Conservation (phyloP, 1,140 invertebrate genomes). For the Drosophila teissieri region DNA sequence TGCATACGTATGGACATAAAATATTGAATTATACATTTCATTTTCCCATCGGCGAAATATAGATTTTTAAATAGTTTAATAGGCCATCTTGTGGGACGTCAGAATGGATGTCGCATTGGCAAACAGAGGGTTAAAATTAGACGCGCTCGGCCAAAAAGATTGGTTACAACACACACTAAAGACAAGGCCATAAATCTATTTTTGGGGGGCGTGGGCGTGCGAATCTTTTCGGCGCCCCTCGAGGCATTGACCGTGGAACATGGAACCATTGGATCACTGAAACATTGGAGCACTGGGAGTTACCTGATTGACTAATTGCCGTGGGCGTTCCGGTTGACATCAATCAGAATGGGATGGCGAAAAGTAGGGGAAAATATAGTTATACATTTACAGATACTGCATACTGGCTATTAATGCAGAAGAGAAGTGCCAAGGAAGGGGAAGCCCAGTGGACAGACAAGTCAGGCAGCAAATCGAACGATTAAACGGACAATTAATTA, state of each 20-base stretch:
- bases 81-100: slow-evolving; percentile 16
- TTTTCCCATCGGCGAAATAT: background rate
- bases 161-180: slow-evolving; percentile 59
- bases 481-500: slow-evolving; percentile 80
- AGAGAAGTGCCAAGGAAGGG: background rate
- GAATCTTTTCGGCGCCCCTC: slow-evolving; percentile 43
- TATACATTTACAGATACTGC: background rate
- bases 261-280: slow-evolving; percentile 11
- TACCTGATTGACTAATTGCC: slow-evolving; percentile 58
- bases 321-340: slow-evolving; percentile 68
- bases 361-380: slow-evolving; percentile 9
- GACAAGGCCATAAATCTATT: slow-evolving; percentile 65
- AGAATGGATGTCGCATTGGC: background rate
- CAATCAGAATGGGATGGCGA: slow-evolving; percentile 51
- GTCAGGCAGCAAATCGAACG: slow-evolving; percentile 69
- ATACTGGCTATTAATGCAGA: background rate
- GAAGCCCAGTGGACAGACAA: slow-evolving; percentile 21
- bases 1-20: background rate
- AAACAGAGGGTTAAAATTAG: slow-evolving; percentile 37
- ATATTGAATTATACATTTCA: background rate
- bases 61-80: slow-evolving; percentile 18
- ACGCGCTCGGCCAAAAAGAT: slow-evolving; percentile 37
- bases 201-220: slow-evolving; percentile 61
- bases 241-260: slow-evolving; percentile 66
- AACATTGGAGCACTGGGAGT: slow-evolving; percentile 43